A percentile compares a stretch with the other conserved stretches of the same genome.
phyloP scores from a whole-genome alignment of 2,113 vertebrate species.

The Trogon melanurus region DNA sequence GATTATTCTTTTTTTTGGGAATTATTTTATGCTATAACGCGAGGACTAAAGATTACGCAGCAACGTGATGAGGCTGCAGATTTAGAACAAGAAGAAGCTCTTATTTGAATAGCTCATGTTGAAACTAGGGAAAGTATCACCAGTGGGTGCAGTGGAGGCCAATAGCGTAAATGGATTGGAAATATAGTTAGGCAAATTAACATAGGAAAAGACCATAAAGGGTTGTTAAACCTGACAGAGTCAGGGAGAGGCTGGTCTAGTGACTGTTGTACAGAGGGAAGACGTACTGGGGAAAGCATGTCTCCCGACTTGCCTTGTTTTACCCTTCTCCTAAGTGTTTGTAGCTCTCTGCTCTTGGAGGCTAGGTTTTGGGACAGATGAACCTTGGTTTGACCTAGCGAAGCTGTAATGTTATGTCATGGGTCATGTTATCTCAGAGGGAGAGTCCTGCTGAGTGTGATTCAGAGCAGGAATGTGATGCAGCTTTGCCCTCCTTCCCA shows the following conservation, averaged over 20 bases:
- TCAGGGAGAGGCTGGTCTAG: background rate
- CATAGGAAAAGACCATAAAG: background rate
- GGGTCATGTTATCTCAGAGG: background rate
- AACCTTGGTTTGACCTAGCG: background rate
- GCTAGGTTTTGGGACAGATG: background rate
- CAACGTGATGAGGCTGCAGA: background rate
- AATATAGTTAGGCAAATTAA: background rate
- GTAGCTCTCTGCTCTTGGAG: background rate
- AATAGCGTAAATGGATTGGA: background rate
- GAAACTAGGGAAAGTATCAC: background rate
- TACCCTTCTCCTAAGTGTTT: background rate
- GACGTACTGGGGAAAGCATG: background rate
- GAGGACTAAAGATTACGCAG: background rate
- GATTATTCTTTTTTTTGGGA: background rate
- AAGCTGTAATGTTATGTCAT: background rate
- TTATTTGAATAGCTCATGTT: background rate
- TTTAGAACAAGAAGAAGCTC: background rate
- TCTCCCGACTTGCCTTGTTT: background rate
- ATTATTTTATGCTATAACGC: background rate
- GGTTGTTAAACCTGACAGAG: background rate
- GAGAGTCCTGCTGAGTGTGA: background rate
- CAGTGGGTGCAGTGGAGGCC: background rate
- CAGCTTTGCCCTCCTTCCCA: background rate
- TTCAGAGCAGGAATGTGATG: background rate
- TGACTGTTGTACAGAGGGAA: fast-evolving